Evolutionary conservation across 2,797 vertebrate genomes (phyloP), one percentile per base, ranked within the genome.

Genomic region (Gorsachius magnificus): DNA sequence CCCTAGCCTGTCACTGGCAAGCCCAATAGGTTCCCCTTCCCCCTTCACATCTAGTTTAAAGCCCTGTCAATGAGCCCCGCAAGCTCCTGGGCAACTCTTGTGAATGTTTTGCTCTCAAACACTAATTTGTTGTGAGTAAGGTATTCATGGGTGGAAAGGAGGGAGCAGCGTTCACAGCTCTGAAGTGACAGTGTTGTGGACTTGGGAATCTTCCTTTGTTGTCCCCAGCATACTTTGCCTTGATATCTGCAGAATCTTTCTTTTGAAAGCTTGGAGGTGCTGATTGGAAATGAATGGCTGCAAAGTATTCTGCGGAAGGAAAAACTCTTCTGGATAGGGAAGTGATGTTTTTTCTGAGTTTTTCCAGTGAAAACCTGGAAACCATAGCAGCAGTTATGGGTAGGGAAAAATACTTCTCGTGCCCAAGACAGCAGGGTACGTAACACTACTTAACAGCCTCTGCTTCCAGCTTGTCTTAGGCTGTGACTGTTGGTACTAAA

Each of bases 101-200:
- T 18, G 31, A 45, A 28, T 18, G 36, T 61, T 86, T 70, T 46
- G 13, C 35, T 5, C 17, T 77, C 43, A 28, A 48, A 69, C 5
- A 2, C 0, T 1, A 2, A 74, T 29, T 74, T 2, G 0, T 64
- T 78, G 72, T 24, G 57, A 21, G 33, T 60, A 82, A 57, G 41
- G 75, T 17, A 61, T 41, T 58, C 15, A 5, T 6, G 38, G 43
- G 14, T 16, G 31, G 43, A 58, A 84, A 35, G 28, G 63, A 87
- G 45, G 36, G 65, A 92, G 57, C 45, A 36, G 5, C 16, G 9
- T 75, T 89, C 46, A 21, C 41, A 79, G 16, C 26, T 79, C 21
- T 76, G 1, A 82, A 89, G 19, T 31, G 20, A 14, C 4, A 15
- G 16, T 35, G 9, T 1, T 41, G n/a, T 45, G 31, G 25, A 24